Conservation (phyloP, 37 sponge, comb jelly and placozoan species). For the Aphrocallistes beatrix region DNA sequence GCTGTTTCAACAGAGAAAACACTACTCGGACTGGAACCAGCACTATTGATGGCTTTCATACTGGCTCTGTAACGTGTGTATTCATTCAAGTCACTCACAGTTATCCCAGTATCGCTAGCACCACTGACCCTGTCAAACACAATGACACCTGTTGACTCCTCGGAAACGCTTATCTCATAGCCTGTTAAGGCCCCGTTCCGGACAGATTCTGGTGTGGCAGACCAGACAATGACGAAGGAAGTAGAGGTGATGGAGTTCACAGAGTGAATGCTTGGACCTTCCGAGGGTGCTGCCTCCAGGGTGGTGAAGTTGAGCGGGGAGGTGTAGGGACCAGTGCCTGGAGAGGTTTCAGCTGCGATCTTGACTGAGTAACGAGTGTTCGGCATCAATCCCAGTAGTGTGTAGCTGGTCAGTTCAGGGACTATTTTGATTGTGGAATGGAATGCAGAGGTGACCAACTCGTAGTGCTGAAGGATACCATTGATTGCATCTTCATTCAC, state of each 20-base stretch:
- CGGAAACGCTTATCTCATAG: not conserved
- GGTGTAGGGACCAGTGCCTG: constrained; percentile 2
- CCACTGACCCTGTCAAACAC: not conserved
- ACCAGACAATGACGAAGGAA: not conserved
- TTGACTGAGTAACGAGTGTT: not conserved
- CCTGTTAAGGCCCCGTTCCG: not conserved
- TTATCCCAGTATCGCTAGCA: not conserved
- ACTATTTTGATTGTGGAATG: not conserved
- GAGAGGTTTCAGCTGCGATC: constrained; percentile 10
- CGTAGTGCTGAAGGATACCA: not conserved
- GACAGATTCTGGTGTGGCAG: not conserved
- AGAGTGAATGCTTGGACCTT: not conserved
- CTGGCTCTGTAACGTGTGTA: not conserved
- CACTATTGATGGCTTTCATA: not conserved
- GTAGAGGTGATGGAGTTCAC: constrained; percentile 3
- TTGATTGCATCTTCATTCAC: not conserved
- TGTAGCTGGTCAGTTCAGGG: not conserved
- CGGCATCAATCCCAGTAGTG: not conserved
- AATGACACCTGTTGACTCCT: not conserved
- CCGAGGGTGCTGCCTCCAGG: not conserved
- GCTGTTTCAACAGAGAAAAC: not conserved
- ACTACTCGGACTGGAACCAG: constrained; percentile 1
- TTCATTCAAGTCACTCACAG: not conserved
- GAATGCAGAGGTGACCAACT: not conserved
- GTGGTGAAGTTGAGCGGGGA: not conserved